phyloP scores from a whole-genome alignment of 2,888 invertebrate genomes.

The Aleiodes testaceus region DNA sequence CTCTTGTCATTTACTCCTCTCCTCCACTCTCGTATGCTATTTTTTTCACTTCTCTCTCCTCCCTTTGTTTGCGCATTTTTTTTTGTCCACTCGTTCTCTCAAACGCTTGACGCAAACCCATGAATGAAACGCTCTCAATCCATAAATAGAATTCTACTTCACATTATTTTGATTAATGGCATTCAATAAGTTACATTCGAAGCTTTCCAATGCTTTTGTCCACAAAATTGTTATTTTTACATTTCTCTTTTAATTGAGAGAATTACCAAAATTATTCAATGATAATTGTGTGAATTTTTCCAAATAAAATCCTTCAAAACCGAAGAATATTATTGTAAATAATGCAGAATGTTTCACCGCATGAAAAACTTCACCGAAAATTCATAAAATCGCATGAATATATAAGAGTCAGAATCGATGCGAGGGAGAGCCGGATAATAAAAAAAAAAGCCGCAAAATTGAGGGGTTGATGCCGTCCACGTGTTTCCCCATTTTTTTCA shows the following conservation, averaged over 20 bases:
- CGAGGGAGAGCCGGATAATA: slow-evolving; percentile 3
- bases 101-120: slow-evolving; percentile 29
- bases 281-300: no score
- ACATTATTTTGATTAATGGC: not conserved
- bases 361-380: not conserved
- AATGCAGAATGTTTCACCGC: not conserved
- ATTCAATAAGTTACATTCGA: no score
- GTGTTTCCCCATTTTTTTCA: slow-evolving; percentile 7
- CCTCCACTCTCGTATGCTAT: slow-evolving; percentile 25
- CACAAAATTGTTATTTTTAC: not conserved
- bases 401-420: slow-evolving; percentile 10
- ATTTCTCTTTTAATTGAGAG: no score
- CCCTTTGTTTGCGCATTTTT: not conserved
- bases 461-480: not conserved
- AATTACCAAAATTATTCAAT: no score
- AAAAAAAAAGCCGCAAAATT: slow-evolving; percentile 19
- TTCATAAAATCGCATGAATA: slow-evolving; percentile 28
- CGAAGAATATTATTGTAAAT: not conserved
- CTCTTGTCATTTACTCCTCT: slow-evolving; percentile 27
- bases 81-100: slow-evolving; percentile 14
- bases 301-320: no score
- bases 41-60: not conserved
- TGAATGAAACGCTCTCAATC: slow-evolving; percentile 32
- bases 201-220: no score
- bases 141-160: slow-evolving; percentile 13